phyloP scores from a whole-genome alignment of 2,797 vertebrate genomes.

The Corythornis leucogaster region DNA sequence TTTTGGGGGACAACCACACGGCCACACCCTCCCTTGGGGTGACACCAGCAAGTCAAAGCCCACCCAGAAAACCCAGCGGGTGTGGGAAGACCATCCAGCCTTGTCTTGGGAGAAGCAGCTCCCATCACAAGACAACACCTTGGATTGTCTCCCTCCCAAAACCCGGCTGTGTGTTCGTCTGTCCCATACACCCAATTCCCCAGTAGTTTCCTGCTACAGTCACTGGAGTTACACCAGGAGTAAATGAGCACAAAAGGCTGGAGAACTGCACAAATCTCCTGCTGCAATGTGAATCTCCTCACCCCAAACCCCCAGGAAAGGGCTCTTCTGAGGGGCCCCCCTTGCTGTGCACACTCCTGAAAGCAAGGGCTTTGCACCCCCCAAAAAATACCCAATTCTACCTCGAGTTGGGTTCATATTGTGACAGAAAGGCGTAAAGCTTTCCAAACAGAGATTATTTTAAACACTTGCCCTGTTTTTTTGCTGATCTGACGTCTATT shows the following conservation, averaged over 20 bases:
- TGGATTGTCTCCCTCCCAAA: rapidly evolving
- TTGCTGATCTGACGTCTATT: conserved; percentile 79
- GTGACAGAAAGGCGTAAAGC: conserved; percentile 73
- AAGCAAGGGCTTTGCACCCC: background rate
- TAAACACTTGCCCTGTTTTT: conserved; percentile 67
- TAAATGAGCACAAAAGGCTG: background rate
- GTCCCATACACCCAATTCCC: background rate
- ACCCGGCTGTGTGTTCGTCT: rapidly evolving
- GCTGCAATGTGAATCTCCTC: background rate
- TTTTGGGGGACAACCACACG: background rate
- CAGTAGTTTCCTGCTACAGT: background rate
- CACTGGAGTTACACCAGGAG: background rate
- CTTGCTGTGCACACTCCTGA: background rate
- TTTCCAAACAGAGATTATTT: conserved; percentile 81
- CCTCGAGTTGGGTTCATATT: conserved; percentile 74
- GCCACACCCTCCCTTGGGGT: background rate
- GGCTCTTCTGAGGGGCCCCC: background rate
- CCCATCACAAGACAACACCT: rapidly evolving
- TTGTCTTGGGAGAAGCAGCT: background rate
- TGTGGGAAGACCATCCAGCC: rapidly evolving
- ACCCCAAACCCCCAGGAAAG: background rate
- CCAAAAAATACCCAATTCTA: background rate
- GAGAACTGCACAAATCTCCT: background rate
- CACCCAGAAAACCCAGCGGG: background rate
- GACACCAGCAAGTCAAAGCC: background rate